Conservation (phyloP, 2,113 vertebrate species). For the Elephantulus edwardii region DNA sequence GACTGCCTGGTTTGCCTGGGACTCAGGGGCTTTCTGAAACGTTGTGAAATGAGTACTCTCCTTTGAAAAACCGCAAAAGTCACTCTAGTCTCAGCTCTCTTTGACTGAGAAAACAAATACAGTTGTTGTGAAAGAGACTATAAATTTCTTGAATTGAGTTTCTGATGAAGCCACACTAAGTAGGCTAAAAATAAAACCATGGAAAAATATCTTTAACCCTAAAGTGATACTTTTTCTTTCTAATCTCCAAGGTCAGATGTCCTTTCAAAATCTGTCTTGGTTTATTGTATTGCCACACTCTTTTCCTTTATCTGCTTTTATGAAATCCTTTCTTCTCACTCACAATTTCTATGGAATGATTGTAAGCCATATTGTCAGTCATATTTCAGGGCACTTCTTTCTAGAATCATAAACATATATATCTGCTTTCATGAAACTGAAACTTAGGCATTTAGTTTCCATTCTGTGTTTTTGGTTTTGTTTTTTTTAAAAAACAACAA, state of each 20-base stretch:
- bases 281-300: neutral
- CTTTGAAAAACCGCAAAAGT: neutral
- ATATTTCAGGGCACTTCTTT: neutral
- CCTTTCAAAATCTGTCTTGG: neutral
- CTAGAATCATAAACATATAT: conserved; percentile 15
- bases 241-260: neutral
- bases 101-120: neutral
- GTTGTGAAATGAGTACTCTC: neutral
- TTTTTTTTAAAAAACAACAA: neutral
- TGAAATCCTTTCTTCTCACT: neutral
- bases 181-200: neutral
- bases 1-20: neutral
- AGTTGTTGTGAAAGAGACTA: neutral
- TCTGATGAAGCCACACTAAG: neutral
- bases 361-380: neutral
- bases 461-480: neutral
- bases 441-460: neutral
- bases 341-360: neutral
- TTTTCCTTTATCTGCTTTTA: neutral
- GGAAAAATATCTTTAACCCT: neutral
- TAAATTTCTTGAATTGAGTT: neutral
- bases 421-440: neutral
- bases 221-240: neutral
- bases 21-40: neutral
- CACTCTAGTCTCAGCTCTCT: too few relatives aligned